Percentiles rank a stretch among this genome's conserved stretches.
Conservation (phyloP, 2,888 invertebrate genomes). For the Archips crataeganus region DNA sequence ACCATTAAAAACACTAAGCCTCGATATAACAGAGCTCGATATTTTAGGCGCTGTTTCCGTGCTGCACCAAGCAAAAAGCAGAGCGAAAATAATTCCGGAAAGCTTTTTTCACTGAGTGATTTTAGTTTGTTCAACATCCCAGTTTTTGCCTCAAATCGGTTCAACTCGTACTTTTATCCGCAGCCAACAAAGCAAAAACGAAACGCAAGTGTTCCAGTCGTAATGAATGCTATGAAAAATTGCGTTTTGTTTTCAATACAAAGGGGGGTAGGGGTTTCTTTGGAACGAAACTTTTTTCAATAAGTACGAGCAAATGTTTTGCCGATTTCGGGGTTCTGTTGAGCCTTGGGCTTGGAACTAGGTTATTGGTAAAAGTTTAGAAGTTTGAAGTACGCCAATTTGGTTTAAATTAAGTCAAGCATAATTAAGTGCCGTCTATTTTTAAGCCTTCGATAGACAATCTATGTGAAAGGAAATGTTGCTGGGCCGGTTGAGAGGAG, state of each 20-base stretch:
- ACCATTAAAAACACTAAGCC: background rate
- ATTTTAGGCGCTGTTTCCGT: constrained; percentile 25
- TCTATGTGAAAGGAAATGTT: too few relatives aligned
- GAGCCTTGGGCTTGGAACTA: background rate
- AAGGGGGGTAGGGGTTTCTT: constrained; percentile 31
- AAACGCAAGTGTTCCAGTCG: constrained; percentile 52
- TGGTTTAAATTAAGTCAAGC: too few relatives aligned
- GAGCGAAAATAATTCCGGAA: constrained; percentile 22
- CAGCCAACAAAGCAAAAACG: constrained; percentile 46
- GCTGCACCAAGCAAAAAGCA: constrained; percentile 18
- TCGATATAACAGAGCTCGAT: constrained; percentile 5
- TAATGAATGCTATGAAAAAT: constrained; percentile 64
- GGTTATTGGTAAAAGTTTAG: background rate
- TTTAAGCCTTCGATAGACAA: too few relatives aligned
- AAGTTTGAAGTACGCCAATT: background rate
- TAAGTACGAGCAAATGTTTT: constrained; percentile 19
- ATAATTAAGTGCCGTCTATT: too few relatives aligned
- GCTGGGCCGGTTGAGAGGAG: too few relatives aligned
- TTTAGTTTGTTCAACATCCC: constrained; percentile 37
- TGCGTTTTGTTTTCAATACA: constrained; percentile 57
- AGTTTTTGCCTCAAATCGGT: background rate
- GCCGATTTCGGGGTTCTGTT: constrained; percentile 10
- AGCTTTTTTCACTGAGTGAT: constrained; percentile 38
- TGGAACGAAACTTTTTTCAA: constrained; percentile 36
- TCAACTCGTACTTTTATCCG: constrained; percentile 15